Evolutionary conservation across 2,113 vertebrate genomes (phyloP), one percentile per base, ranked within the genome.

Genomic region (Solea solea): DNA sequence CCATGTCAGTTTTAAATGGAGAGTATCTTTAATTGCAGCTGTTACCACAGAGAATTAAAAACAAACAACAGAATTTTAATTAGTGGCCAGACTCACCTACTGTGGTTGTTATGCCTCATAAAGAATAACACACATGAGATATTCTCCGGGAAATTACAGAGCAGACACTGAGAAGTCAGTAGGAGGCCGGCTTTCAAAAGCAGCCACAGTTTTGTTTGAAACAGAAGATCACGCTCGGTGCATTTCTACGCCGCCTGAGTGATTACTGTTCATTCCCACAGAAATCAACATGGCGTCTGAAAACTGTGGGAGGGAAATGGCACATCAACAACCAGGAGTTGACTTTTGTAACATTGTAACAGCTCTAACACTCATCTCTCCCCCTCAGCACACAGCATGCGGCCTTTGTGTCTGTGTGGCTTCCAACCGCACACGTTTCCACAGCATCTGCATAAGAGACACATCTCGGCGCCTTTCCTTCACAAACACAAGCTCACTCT

Each of bases 251-350:
- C 34, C 48, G 53, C 21, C 58, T 49, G 73, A 46, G 40, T 56
- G 64, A 64, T 45, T 39, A 39, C 15, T 50, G 4, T 40, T 69
- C 21, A 45, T 54, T 59, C 55, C 15, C 0, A 0, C 41, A 41
- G 14, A 56, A 56, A 74, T 58, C 12, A 51, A 6, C 8, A 11
- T 14, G 3, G 60, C 27, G 64, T 56, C 40, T 63, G 42, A 58
- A 52, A 14, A 63, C 52, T 12, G 68, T 68, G 12, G 48, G 46
- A 39, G 7, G 54, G 34, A 72, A 64, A 53, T 8, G 9, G 41
- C 8, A 48, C 34, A 50, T 72, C 41, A 57, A 49, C 12, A 42
- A 56, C 9, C 27, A 39, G 11, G 28, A 48, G 39, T 40, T 69
- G 25, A 69, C 58, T 61, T 70, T 34, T 11, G 12, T 28, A 64